phyloP scores from a whole-genome alignment of 2,888 invertebrate species.

The Heliconius hortense region DNA sequence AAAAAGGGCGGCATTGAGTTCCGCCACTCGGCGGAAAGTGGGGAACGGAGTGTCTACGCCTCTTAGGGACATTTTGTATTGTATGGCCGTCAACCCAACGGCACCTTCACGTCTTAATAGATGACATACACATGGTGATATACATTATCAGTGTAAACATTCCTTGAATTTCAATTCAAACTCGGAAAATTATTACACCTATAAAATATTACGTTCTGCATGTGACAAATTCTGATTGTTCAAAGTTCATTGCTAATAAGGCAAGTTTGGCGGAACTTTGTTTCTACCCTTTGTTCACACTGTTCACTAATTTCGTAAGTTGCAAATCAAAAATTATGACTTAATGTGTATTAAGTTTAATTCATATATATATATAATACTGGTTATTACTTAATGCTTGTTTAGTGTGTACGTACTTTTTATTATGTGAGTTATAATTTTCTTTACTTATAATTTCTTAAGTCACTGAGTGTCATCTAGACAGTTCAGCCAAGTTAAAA shows the following conservation, averaged over 20 bases:
- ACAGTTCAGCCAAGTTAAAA: no score
- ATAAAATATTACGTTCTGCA: conserved; percentile 38
- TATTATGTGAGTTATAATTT: not conserved
- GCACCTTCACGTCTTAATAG: not conserved
- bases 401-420: not conserved
- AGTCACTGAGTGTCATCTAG: no score
- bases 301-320: conserved; percentile 44
- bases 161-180: conserved; percentile 16
- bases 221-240: conserved; percentile 44
- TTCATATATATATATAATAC: not conserved
- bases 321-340: conserved; percentile 44
- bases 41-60: no score
- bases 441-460: not conserved
- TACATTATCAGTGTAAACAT: not conserved
- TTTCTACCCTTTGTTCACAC: conserved; percentile 43
- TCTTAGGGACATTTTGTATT: not conserved
- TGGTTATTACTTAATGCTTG: not conserved
- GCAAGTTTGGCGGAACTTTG: conserved; percentile 41
- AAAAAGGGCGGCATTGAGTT: no score
- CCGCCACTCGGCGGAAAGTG: no score
- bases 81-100: not conserved
- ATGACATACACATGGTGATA: no score
- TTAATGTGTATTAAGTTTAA: conserved; percentile 28
- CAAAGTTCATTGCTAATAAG: conserved; percentile 43
- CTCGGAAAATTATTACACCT: conserved; percentile 32